These are phyloP conservation scores for Cranoglanis bouderius DNA, from an alignment of 2,113 vertebrate species.

Conservation along the genomic window DNA sequence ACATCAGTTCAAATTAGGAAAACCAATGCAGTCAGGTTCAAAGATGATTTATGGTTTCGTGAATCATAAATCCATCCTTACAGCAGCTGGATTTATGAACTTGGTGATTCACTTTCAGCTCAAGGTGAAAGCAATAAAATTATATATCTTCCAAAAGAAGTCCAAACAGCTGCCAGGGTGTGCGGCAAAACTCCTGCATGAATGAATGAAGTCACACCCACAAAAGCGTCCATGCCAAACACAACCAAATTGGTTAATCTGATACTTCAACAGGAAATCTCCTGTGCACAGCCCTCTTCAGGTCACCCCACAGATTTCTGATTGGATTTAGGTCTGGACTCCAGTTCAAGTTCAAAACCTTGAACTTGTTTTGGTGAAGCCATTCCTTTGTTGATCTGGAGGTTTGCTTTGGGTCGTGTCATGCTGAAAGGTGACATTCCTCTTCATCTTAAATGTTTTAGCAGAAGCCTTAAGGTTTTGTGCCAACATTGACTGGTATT, in stretches of 20 bases:
- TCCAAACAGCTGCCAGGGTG: conserved; percentile 21
- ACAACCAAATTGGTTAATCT: background rate
- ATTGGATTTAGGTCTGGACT: too few species aligned
- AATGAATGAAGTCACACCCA: background rate
- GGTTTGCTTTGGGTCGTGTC: too few species aligned
- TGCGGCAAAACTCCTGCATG: background rate
- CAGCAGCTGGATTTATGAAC: conserved; percentile 60
- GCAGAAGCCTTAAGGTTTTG: too few species aligned
- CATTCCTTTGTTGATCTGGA: too few species aligned
- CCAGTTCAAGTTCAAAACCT: too few species aligned
- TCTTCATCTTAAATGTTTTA: too few species aligned
- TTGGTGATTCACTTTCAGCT: conserved; percentile 60
- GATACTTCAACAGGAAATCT: background rate
- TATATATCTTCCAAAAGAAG: conserved; percentile 28
- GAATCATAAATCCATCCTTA: conserved; percentile 45
- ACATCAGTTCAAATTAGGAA: background rate
- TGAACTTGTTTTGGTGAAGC: too few species aligned
- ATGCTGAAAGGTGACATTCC: too few species aligned
- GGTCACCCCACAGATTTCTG: too few species aligned
- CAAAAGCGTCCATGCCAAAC: background rate
- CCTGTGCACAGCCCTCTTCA: too few species aligned
- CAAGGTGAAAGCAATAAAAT: conserved; percentile 54
- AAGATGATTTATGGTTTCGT: conserved; percentile 63
- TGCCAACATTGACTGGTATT: too few species aligned
- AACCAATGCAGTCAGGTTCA: conserved; percentile 27